phyloP scores from a whole-genome alignment of 2,888 invertebrate genomes.

The Scaptomyza cyrtandrae region DNA sequence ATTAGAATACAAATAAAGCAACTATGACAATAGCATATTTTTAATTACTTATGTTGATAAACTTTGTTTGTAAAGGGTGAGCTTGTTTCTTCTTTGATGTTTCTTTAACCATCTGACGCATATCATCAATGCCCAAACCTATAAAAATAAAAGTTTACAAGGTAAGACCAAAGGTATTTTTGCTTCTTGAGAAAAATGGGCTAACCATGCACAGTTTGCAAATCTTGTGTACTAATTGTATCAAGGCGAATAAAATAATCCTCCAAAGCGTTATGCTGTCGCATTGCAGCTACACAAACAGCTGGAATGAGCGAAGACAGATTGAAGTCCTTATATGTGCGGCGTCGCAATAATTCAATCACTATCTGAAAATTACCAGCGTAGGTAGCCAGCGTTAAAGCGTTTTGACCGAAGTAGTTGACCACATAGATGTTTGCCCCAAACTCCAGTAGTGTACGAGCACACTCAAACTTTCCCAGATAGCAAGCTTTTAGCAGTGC shows the following conservation, averaged over 20 bases:
- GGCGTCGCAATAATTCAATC: slow-evolving; percentile 67
- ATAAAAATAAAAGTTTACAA: background rate
- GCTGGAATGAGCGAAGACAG: slow-evolving; percentile 82
- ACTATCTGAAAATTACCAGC: slow-evolving; percentile 71
- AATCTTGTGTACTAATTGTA: slow-evolving; percentile 35
- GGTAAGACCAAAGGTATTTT: background rate
- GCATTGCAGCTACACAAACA: slow-evolving; percentile 80
- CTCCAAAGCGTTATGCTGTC: slow-evolving; percentile 68
- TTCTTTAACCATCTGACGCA: slow-evolving; percentile 43
- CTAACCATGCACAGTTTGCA: slow-evolving; percentile 77
- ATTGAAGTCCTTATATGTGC: slow-evolving; percentile 82
- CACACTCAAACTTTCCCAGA: slow-evolving; percentile 73
- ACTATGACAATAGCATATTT: background rate
- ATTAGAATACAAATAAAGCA: background rate
- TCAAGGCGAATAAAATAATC: slow-evolving; percentile 68
- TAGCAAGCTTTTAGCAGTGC: slow-evolving; percentile 82
- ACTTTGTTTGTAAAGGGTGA: background rate
- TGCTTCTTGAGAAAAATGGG: background rate
- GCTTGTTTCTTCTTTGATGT: slow-evolving; percentile 7
- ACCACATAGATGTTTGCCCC: slow-evolving; percentile 77
- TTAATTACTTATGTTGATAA: slow-evolving; percentile 6
- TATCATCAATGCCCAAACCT: slow-evolving; percentile 56
- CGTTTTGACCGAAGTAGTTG: slow-evolving; percentile 83
- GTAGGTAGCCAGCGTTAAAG: slow-evolving; percentile 81
- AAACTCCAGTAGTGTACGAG: slow-evolving; percentile 65